Conservation (phyloP, 92 coral and sea anemone genomes). For the Plumapathes pennacea region DNA sequence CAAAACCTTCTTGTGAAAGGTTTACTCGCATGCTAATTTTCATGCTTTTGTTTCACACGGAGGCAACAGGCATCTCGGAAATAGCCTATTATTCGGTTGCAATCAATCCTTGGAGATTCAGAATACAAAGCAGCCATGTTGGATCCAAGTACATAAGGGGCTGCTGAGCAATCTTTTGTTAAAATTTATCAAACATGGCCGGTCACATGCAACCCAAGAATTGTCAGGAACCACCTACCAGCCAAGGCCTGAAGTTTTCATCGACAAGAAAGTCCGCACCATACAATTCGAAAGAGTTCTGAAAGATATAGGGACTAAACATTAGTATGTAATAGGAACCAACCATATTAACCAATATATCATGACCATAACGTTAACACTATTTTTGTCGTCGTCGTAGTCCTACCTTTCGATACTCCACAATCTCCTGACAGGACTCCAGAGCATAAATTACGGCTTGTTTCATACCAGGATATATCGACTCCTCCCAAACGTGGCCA, state of each 20-base stretch:
- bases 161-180: too few relatives aligned
- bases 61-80: too few relatives aligned
- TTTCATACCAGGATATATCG: conserved; percentile 95
- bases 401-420: conserved; percentile 92
- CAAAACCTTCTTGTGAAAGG: too few relatives aligned
- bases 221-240: conserved; percentile 74
- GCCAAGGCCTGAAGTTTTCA: conserved; percentile 94
- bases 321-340: neutral
- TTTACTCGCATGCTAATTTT: too few relatives aligned
- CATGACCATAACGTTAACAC: neutral
- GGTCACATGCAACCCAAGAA: too few relatives aligned
- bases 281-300: conserved; percentile 97
- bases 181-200: too few relatives aligned
- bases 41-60: too few relatives aligned
- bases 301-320: neutral
- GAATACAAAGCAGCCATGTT: too few relatives aligned
- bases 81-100: too few relatives aligned
- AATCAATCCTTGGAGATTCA: too few relatives aligned
- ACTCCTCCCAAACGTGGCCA: conserved; percentile 78
- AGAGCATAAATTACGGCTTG: conserved; percentile 84
- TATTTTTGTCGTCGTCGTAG: too few relatives aligned
- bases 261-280: conserved; percentile 96
- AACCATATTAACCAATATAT: neutral
- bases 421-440: conserved; percentile 93
- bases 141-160: too few relatives aligned